These are phyloP conservation scores for Ectemnius cavifrons DNA, from an alignment of 2,888 invertebrate genomes.

Conservation along the genomic window DNA sequence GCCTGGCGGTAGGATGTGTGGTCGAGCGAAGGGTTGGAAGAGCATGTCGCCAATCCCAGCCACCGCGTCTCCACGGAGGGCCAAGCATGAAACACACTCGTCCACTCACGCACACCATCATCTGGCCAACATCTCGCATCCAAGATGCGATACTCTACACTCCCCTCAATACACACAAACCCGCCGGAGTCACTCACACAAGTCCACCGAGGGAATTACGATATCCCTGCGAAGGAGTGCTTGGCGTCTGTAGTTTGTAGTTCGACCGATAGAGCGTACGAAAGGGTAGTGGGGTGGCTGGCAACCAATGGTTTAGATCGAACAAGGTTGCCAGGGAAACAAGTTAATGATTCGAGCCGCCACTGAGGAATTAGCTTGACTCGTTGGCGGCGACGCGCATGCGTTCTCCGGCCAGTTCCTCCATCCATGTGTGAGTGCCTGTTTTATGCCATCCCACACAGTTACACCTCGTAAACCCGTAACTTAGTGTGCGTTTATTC, in stretches of 20 bases:
- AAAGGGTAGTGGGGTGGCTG: slow-evolving; percentile 59
- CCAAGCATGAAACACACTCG: slow-evolving; percentile 10
- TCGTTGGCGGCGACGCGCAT: slow-evolving; percentile 49
- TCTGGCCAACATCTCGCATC: not conserved
- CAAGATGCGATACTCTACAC: slow-evolving; percentile 42
- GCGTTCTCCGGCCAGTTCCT: slow-evolving; percentile 29
- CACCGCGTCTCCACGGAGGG: slow-evolving; percentile 48
- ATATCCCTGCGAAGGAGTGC: slow-evolving; percentile 43
- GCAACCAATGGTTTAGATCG: slow-evolving; percentile 74
- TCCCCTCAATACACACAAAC: slow-evolving; percentile 31
- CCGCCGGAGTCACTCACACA: not conserved
- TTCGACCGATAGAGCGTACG: slow-evolving; percentile 57
- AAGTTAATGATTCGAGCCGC: slow-evolving; percentile 78
- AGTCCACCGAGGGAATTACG: slow-evolving; percentile 34
- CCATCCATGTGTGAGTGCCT: slow-evolving; percentile 18
- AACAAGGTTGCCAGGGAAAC: slow-evolving; percentile 76
- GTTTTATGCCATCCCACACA: slow-evolving; percentile 21
- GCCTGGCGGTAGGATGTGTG: slow-evolving; percentile 42
- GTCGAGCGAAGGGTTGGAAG: slow-evolving; percentile 56
- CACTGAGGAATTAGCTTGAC: slow-evolving; percentile 75
- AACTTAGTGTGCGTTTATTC: not conserved
- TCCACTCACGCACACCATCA: not conserved
- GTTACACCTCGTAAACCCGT: slow-evolving; percentile 3
- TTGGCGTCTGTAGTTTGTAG: slow-evolving; percentile 53
- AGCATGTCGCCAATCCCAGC: slow-evolving; percentile 59